Conservation (phyloP, 2,888 invertebrate genomes). For the Lasioglossum lativentre region DNA sequence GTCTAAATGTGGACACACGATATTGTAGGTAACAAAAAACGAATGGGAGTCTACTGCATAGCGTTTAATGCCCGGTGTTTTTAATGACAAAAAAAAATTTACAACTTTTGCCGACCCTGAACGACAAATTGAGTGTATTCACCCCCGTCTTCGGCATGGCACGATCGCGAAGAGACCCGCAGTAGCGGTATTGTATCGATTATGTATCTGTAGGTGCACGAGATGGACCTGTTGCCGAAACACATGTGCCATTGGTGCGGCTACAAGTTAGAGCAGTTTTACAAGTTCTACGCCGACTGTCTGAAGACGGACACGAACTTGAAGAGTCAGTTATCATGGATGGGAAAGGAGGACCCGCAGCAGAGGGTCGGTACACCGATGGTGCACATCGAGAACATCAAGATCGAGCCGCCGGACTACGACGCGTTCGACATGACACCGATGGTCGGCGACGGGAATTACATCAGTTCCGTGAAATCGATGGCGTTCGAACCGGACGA, state of each 20-base stretch:
- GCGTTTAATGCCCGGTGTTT: background rate
- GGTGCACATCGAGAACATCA: conserved; percentile 80
- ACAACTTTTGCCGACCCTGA: background rate
- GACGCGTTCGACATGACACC: conserved; percentile 66
- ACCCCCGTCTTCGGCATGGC: background rate
- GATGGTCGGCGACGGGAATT: conserved; percentile 63
- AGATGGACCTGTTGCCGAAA: conserved; percentile 82
- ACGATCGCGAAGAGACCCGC: background rate
- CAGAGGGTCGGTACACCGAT: conserved; percentile 76
- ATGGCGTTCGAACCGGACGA: conserved; percentile 53
- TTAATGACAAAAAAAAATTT: background rate
- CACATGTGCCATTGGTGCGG: conserved; percentile 82
- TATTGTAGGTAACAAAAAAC: too few species aligned
- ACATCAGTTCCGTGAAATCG: conserved; percentile 63
- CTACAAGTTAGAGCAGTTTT: conserved; percentile 81
- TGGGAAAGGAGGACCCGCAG: conserved; percentile 74
- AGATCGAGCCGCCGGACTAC: conserved; percentile 76
- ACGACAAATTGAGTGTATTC: background rate
- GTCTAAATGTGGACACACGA: too few species aligned
- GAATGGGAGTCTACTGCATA: background rate
- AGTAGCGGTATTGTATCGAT: conserved; percentile 19
- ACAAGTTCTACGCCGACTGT: conserved; percentile 81
- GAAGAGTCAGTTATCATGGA: conserved; percentile 82
- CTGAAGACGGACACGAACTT: conserved; percentile 78
- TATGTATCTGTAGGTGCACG: conserved; percentile 77